These are phyloP conservation scores for Pseudoips prasinana DNA, from an alignment of 2,888 invertebrate genomes.

Conservation along the genomic window DNA sequence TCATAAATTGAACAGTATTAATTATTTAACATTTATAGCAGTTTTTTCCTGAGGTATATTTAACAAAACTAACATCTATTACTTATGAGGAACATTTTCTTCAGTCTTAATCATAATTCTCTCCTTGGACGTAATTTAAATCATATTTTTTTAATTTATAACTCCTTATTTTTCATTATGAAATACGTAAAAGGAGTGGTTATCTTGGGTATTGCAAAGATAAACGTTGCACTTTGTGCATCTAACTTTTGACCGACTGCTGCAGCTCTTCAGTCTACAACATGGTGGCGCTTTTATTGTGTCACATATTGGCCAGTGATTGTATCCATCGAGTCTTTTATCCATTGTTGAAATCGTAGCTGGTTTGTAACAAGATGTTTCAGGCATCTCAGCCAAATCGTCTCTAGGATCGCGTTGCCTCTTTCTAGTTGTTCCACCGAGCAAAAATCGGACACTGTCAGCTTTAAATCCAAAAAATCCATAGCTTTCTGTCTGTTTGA, in stretches of 20 bases:
- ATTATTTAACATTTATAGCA: too few relatives aligned
- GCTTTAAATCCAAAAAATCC: slow-evolving; percentile 24
- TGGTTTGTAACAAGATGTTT: slow-evolving; percentile 14
- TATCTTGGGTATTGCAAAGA: too few relatives aligned
- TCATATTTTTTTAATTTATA: too few relatives aligned
- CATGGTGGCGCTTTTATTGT: slow-evolving; percentile 12
- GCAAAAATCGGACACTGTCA: slow-evolving; percentile 20
- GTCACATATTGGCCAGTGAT: slow-evolving; percentile 24
- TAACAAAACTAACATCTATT: too few relatives aligned
- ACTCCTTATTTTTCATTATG: too few relatives aligned
- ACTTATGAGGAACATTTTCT: too few relatives aligned
- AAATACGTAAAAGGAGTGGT: too few relatives aligned
- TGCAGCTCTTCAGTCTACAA: slow-evolving; percentile 8
- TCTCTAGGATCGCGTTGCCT: slow-evolving; percentile 9
- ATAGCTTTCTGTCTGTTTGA: slow-evolving; percentile 9
- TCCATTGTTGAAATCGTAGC: slow-evolving; percentile 16
- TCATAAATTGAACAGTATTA: too few relatives aligned
- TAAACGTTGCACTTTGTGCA: slow-evolving; percentile 30
- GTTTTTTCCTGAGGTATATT: too few relatives aligned
- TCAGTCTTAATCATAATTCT: too few relatives aligned
- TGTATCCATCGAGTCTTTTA: slow-evolving; percentile 21
- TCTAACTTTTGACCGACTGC: slow-evolving; percentile 23
- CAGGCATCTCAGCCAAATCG: slow-evolving; percentile 15
- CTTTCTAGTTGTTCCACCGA: slow-evolving; percentile 16
- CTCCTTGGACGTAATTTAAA: too few relatives aligned